Conservation (phyloP, 2,113 vertebrate species). For the Ptychochromis oligacanthus region DNA sequence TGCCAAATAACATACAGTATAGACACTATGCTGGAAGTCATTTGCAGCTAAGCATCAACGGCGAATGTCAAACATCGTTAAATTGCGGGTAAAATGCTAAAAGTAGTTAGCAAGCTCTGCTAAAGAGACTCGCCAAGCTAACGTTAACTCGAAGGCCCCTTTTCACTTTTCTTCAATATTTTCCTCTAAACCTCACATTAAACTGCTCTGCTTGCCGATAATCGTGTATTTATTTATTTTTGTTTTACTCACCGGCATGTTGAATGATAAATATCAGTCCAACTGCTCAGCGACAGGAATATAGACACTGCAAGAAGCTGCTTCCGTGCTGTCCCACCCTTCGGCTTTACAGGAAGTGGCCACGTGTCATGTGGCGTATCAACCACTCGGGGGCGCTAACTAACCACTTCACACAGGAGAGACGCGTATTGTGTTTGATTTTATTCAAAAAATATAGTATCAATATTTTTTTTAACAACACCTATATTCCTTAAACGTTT, state of each 20-base stretch:
- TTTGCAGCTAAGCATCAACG: neutral
- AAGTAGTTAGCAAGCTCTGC: conserved; percentile 41
- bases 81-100: conserved; percentile 20
- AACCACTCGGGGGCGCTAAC: conserved; percentile 52
- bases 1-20: neutral
- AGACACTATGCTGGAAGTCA: fast-evolving
- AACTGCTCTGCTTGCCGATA: fast-evolving
- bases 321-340: conserved; percentile 85
- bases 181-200: neutral
- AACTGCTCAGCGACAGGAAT: conserved; percentile 51
- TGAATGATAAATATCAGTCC: conserved; percentile 58
- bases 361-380: neutral
- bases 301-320: conserved; percentile 27
- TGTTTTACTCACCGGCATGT: conserved; percentile 86
- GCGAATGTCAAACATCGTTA: neutral
- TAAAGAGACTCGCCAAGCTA: conserved; percentile 26
- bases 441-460: conserved; percentile 63
- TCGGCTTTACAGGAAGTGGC: conserved; percentile 73
- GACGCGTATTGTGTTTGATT: neutral
- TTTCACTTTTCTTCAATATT: fast-evolving
- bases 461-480: conserved; percentile 11
- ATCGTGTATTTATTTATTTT: neutral
- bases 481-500: neutral
- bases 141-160: neutral
- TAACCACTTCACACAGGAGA: neutral